Percentiles rank a stretch among this genome's conserved stretches.
phyloP scores from a whole-genome alignment of 2,888 invertebrate species.

The Troides oblongomaculatus region DNA sequence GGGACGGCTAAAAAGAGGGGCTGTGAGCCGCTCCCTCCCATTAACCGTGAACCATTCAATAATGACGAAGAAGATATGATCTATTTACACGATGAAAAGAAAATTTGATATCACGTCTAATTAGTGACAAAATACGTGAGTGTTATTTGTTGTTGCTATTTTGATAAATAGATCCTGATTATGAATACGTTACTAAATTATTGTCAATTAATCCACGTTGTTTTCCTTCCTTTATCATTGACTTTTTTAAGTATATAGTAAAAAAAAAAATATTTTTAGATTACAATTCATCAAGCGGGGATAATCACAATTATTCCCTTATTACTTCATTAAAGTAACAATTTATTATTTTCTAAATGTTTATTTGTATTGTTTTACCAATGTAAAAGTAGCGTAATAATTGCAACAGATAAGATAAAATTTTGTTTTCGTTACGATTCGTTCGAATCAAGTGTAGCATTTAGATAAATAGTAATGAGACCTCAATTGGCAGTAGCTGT shows the following conservation, averaged over 20 bases:
- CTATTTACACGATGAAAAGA: conserved; percentile 35
- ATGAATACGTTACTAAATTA: background rate
- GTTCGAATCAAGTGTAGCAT: background rate
- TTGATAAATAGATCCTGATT: background rate
- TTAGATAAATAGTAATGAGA: background rate
- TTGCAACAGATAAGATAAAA: conserved; percentile 5
- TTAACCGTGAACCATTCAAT: conserved; percentile 36
- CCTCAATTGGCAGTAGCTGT: conserved; percentile 1
- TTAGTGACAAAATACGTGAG: conserved; percentile 8
- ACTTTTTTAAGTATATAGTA: background rate
- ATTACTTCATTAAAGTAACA: too few relatives aligned
- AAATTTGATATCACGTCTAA: conserved; percentile 26
- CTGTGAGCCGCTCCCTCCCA: conserved; percentile 38
- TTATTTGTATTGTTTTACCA: too few relatives aligned
- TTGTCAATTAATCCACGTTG: background rate
- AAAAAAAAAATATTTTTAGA: background rate
- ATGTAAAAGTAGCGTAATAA: background rate
- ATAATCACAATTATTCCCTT: background rate
- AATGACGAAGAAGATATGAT: conserved; percentile 33
- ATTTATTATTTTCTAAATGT: too few relatives aligned
- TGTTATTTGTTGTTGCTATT: background rate
- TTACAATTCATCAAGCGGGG: background rate
- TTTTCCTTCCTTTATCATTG: background rate
- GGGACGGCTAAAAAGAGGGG: conserved; percentile 30
- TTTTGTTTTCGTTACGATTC: conserved; percentile 1